Conservation (phyloP, 2,797 vertebrate species). For the Linurgus olivaceus region DNA sequence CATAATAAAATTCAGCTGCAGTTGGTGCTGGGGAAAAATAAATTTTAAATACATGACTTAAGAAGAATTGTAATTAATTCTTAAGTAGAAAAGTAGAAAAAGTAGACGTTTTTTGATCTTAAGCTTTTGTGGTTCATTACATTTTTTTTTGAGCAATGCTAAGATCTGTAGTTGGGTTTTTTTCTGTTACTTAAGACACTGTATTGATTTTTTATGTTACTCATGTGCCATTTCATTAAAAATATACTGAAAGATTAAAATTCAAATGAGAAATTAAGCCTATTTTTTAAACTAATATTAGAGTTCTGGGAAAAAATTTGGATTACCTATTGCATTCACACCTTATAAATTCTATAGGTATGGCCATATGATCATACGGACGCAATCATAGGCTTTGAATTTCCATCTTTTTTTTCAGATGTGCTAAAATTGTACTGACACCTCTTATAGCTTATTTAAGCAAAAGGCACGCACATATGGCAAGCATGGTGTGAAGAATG, state of each 20-base stretch:
- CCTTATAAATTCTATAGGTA: not conserved
- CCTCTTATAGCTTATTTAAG: constrained; percentile 24
- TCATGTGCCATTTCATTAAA: not conserved
- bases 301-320: not conserved
- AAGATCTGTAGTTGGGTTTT: not conserved
- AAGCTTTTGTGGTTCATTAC: not conserved
- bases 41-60: not conserved
- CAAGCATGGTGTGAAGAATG: not conserved
- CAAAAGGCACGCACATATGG: not conserved
- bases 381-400: not conserved
- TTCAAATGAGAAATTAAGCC: not conserved
- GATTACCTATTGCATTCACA: not conserved
- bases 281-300: not conserved
- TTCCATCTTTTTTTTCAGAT: constrained; percentile 17
- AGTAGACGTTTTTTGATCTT: not conserved
- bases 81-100: not conserved
- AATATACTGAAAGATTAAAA: not conserved
- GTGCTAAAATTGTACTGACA: constrained; percentile 22
- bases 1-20: not conserved
- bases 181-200: not conserved
- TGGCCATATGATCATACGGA: not conserved
- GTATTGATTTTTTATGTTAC: not conserved
- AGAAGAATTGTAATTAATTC: not conserved
- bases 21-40: not conserved
- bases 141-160: not conserved